Evolutionary conservation across 2,888 invertebrate genomes (phyloP), one percentile per base, ranked within the genome.

Genomic region (Eristalis tenax): DNA sequence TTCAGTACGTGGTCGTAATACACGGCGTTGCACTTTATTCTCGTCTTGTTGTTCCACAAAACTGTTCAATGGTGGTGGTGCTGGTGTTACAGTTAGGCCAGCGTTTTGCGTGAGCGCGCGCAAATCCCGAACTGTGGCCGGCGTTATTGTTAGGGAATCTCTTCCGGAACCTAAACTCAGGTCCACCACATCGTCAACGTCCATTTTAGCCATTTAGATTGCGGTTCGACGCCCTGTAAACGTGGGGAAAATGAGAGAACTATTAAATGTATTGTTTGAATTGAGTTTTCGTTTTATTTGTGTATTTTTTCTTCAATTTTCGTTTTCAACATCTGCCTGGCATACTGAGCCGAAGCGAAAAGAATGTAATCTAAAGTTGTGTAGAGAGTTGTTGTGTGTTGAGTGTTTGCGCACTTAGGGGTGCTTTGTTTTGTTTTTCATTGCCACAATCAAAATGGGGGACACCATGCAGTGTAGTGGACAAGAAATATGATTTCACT

Each of bases 161-260:
- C 93, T 90, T n/a, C 92, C 92, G 73, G 93, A 91, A 71, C 92
- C 92, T 64, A 97, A 95, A 94, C 97, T 97, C 91, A 98, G 95
- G 94, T 98, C 97, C 91, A 98, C 97, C 89, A 97, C 97, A 91
- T 97, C 97, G 94, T 97, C 97, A 92, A 97, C 95, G 93, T 97
- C 97, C 97, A 97, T 97, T 94, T 95, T 96, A 92, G 95, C 94
- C 94, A 93, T 93, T 90, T 91, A 91, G 89, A 91, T 90, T 90
- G 91, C 73, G 32, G 90, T 85, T 89, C 83, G 82, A 83, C 84
- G 88, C 90, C 90, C 93, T 92, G 90, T 28, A 91, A 91, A 65
- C 13, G 61, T 71, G 4, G 70, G 81, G 63, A 88, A 85, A 78
- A 74, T 56, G 69, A 78, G 79, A 50, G 83, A 79, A 68, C 68